Conservation (phyloP, 2,797 vertebrate genomes). For the Todus mexicanus region DNA sequence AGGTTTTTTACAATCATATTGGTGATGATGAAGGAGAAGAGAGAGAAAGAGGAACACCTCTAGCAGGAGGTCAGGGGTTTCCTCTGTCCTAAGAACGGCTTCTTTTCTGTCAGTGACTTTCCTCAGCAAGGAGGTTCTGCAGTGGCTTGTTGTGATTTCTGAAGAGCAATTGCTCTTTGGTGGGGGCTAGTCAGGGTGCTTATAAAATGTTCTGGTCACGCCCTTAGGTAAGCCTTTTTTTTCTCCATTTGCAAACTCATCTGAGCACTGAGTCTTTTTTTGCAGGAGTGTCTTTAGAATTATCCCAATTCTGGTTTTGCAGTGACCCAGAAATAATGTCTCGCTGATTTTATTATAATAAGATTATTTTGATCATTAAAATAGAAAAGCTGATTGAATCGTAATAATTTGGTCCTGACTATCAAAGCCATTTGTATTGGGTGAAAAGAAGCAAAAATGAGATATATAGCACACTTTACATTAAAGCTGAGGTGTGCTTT, state of each 20-base stretch:
- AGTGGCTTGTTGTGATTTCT: background rate
- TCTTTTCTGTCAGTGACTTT: background rate
- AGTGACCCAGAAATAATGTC: background rate
- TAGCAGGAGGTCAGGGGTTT: background rate
- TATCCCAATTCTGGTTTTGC: background rate
- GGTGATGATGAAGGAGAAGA: background rate
- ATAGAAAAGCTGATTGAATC: background rate
- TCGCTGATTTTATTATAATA: background rate
- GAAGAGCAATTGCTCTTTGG: background rate
- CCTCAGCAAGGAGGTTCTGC: background rate
- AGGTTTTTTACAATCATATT: background rate
- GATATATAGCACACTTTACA: rapidly evolving
- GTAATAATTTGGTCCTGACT: background rate
- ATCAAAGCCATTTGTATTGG: background rate
- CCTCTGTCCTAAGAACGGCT: background rate
- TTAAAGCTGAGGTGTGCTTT: background rate
- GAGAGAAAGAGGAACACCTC: background rate
- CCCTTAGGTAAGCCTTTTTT: background rate
- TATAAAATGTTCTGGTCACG: background rate
- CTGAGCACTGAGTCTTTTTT: background rate
- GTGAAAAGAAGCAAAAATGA: background rate
- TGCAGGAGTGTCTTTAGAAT: background rate
- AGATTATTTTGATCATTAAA: background rate
- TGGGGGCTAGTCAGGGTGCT: background rate
- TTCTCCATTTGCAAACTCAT: slow-evolving; percentile 27